A percentile compares a stretch with the other conserved stretches of the same genome.
Evolutionary conservation across 2,888 invertebrate genomes (phyloP).

Genomic region (Caenorhabditis sulstoni): DNA sequence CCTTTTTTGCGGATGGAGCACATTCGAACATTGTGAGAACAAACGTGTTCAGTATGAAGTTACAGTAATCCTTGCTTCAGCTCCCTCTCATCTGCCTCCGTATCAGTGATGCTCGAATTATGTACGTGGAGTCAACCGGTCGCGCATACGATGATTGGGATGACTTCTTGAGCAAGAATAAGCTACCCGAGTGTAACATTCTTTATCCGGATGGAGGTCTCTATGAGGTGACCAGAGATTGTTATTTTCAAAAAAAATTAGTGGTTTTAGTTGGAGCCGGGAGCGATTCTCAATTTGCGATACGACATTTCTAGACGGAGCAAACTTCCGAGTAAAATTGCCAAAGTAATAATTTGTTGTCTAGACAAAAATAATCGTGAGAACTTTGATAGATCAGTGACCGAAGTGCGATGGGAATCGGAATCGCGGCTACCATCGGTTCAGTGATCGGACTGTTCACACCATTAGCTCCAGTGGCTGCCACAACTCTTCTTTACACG

Average conservation of each 20-base stretch:
- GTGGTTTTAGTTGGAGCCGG: constrained; percentile 46
- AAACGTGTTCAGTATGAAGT: no score
- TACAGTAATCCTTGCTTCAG: constrained; percentile 13
- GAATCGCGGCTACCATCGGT: constrained; percentile 60
- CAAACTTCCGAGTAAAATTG: constrained; percentile 59
- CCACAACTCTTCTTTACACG: constrained; percentile 54
- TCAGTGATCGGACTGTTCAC: constrained; percentile 60
- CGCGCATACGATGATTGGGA: constrained; percentile 62
- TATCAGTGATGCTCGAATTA: constrained; percentile 36
- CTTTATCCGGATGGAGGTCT: constrained; percentile 51
- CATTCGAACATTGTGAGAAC: constrained; percentile 50
- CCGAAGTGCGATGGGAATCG: constrained; percentile 59
- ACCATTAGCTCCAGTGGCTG: constrained; percentile 59
- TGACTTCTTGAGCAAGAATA: constrained; percentile 59
- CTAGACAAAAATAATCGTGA: no score
- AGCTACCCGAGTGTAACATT: constrained; percentile 58
- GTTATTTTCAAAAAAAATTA: background rate
- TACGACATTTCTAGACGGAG: constrained; percentile 55
- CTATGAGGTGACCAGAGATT: constrained; percentile 45
- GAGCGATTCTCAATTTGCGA: constrained; percentile 46
- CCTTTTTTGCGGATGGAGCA: constrained; percentile 57
- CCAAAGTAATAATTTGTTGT: no score
- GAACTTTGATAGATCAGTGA: constrained; percentile 48
- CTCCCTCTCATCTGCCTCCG: constrained; percentile 52
- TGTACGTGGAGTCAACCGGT: constrained; percentile 57